Percentiles rank a stretch among this genome's conserved stretches.
Conservation (phyloP, 2,113 vertebrate species). For the Tragelaphus imberbis region DNA sequence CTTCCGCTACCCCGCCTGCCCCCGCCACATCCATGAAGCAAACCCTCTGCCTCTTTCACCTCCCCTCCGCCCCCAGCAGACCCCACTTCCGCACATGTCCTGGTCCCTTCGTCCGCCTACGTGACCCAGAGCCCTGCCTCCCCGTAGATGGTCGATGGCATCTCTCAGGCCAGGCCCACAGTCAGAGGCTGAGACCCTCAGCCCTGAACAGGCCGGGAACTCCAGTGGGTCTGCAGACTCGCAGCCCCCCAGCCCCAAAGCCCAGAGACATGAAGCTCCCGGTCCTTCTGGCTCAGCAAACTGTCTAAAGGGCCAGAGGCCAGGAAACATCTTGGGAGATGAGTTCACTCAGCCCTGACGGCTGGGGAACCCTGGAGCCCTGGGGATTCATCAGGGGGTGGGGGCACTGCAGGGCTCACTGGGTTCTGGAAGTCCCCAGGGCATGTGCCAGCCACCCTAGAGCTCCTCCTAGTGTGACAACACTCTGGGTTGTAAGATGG, state of each 20-base stretch:
- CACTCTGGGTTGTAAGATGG: background rate
- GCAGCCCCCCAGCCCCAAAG: background rate
- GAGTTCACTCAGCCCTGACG: background rate
- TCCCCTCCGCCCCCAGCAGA: background rate
- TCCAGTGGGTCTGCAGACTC: rapidly evolving
- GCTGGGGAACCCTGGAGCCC: background rate
- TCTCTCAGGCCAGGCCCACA: background rate
- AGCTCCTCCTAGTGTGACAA: rapidly evolving
- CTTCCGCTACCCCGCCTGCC: rapidly evolving
- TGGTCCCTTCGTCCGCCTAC: background rate
- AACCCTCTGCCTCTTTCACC: background rate
- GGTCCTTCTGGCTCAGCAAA: background rate
- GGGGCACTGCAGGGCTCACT: background rate
- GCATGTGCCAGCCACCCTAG: background rate
- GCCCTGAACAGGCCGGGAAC: background rate
- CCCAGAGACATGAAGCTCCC: background rate
- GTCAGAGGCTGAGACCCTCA: background rate
- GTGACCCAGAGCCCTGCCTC: background rate
- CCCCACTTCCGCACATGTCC: background rate
- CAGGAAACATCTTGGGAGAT: background rate
- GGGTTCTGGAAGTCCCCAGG: background rate
- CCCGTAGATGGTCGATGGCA: rapidly evolving
- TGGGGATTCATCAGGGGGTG: rapidly evolving
- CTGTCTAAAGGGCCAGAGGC: background rate
- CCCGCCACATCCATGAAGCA: rapidly evolving